Base-by-base conservation (phyloP, 2,888 invertebrate genomes). In the Agrochola circellaris region DNA sequence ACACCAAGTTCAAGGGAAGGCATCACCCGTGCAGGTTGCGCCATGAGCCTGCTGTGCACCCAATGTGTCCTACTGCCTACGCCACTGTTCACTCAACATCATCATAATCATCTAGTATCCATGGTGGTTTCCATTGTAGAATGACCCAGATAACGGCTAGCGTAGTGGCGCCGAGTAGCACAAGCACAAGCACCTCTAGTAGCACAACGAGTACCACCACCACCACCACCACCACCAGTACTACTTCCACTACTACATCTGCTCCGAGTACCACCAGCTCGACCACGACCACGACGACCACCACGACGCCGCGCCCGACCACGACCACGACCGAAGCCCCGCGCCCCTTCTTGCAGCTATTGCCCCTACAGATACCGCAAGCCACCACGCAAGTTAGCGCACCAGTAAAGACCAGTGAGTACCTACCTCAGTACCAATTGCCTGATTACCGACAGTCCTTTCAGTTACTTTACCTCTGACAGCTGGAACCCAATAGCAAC, bases 271-370 rank as follows among this genome's bases (percentile, higher is more conserved):
- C 96, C 87, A 90, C 95, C 42, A 94, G 93, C 23, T 94, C 95
- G 4, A 94, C 95, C 0, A 95, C 93, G 4, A 92, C 94, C 6
- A 94, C 93, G 17, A 92, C 95, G 2, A 91, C 92, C 15, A 88
- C 93, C 66, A 90, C 91, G 61, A 89, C 92, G 70, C 90, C 92
- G 71, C 90, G 92, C 73, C 93, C 94, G n/a, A 92, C 93, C 56
- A 87, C 89, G 26, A 87, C 91, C 23, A 91, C 92, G 9, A 91
- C 93, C 17, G 91, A 93, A 83, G 87, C 92, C 64, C 90, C 92
- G 80, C 92, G 92, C 34, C 96, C 96, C 23, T 96, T 95, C 93
- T 91, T 96, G 84, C 96, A 96, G 86, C 90, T 96, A 82, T 90
- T 96, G 87, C 97, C 97, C 42, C 95, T 97, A 86, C 94, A 95